Conservation (phyloP, 2,797 vertebrate species). For the Rhabdomys pumilio region DNA sequence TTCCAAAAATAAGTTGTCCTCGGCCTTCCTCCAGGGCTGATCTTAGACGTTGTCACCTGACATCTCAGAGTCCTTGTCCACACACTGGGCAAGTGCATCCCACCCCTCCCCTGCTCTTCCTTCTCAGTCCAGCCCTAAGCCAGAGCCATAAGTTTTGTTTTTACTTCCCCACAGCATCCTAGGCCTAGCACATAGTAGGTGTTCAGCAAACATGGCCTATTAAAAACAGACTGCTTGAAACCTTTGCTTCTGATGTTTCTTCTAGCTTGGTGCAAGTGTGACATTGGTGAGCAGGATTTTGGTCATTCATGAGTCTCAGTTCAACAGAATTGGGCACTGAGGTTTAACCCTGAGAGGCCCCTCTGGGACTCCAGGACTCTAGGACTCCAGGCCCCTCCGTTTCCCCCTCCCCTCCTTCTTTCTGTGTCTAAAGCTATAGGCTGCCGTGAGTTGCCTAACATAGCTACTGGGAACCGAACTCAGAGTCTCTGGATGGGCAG, state of each 20-base stretch:
- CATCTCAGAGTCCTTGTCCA: neutral
- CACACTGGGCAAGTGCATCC: neutral
- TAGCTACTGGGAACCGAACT: neutral
- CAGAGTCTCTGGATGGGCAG: neutral
- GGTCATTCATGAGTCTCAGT: neutral
- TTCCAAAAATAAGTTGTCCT: neutral
- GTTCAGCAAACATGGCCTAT: neutral
- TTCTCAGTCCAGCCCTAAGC: neutral
- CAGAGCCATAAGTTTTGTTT: neutral
- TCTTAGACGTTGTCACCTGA: neutral
- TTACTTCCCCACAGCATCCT: too few relatives aligned
- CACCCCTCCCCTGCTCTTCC: neutral
- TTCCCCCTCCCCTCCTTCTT: too few relatives aligned
- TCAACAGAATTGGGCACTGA: neutral
- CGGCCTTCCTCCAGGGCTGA: neutral
- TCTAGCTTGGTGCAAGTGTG: too few relatives aligned
- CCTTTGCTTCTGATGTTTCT: neutral
- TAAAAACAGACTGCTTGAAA: neutral
- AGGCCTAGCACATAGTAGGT: neutral
- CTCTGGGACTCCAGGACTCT: too few relatives aligned
- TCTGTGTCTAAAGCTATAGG: neutral
- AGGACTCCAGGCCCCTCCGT: too few relatives aligned
- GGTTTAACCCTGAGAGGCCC: neutral
- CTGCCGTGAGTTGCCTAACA: neutral
- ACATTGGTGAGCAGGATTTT: accelerated